Conservation (phyloP, 30 jellyfish, hydroid and myxozoan genomes). For the Rhopilema esculentum region DNA sequence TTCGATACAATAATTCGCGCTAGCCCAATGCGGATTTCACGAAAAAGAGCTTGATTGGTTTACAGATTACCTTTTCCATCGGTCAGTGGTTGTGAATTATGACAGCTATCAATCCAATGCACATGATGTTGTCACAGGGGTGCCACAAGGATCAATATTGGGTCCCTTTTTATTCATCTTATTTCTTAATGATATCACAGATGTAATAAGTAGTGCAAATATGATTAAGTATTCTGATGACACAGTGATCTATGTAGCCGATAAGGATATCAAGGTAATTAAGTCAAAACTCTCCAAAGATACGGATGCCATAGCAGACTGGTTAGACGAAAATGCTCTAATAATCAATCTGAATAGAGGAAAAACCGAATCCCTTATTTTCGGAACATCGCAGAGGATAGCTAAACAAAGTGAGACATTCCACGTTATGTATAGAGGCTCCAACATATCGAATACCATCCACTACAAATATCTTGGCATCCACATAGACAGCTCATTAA, state of each 20-base stretch:
- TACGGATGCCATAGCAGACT: constrained; percentile 34
- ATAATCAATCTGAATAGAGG: too few relatives aligned
- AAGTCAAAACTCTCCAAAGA: constrained; percentile 44
- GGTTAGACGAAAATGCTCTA: too few relatives aligned
- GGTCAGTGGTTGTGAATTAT: too few relatives aligned
- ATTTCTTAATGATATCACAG: constrained; percentile 36
- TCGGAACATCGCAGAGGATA: too few relatives aligned
- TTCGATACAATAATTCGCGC: constrained; percentile 72
- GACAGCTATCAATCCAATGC: too few relatives aligned
- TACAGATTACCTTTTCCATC: constrained; percentile 65
- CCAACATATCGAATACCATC: not conserved
- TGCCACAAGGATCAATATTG: not conserved
- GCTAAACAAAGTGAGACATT: not conserved
- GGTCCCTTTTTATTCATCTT: constrained; percentile 1
- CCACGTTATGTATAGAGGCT: not conserved
- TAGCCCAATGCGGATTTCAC: constrained; percentile 34
- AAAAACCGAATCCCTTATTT: too few relatives aligned
- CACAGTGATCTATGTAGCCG: constrained; percentile 70
- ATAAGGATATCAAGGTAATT: constrained; percentile 36
- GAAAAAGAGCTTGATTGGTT: constrained; percentile 76
- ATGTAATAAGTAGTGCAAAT: constrained; percentile 40
- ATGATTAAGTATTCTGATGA: constrained; percentile 67
- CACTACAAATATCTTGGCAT: too few relatives aligned
- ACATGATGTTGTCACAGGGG: not conserved
- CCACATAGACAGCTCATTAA: too few relatives aligned